Evolutionary conservation across 2,888 invertebrate species (phyloP).

Genomic region (Xestobium rufovillosum): DNA sequence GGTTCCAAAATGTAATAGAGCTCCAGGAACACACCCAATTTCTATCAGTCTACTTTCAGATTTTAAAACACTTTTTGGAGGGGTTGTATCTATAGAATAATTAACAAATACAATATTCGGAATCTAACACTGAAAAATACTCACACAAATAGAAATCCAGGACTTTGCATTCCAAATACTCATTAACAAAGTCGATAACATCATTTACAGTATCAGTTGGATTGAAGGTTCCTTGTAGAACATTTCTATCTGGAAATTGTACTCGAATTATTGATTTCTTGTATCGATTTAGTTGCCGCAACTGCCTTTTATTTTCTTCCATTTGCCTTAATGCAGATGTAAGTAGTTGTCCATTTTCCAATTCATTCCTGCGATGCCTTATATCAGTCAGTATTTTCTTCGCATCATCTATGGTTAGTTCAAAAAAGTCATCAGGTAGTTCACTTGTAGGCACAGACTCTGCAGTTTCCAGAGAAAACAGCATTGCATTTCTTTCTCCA

Average conservation of each 20-base stretch:
- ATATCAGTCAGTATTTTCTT: conserved; percentile 67
- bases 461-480: conserved; percentile 57
- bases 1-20: conserved; percentile 65
- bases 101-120: neutral
- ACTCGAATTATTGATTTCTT: conserved; percentile 72
- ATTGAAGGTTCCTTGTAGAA: conserved; percentile 79
- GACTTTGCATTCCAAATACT: conserved; percentile 58
- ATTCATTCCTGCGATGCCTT: conserved; percentile 53
- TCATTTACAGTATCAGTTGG: conserved; percentile 66
- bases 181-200: conserved; percentile 66
- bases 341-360: conserved; percentile 64
- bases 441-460: conserved; percentile 62
- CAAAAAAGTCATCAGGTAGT: conserved; percentile 81
- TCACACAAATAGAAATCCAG: conserved; percentile 73
- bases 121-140: conserved; percentile 34
- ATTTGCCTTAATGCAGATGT: conserved; percentile 57
- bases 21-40: conserved; percentile 70
- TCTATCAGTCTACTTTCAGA: conserved; percentile 58
- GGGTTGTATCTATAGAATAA: conserved; percentile 63
- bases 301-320: conserved; percentile 49
- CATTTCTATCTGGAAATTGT: conserved; percentile 78
- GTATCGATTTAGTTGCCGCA: conserved; percentile 58
- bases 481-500: conserved; percentile 66
- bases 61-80: conserved; percentile 66
- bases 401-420: conserved; percentile 76